phyloP scores from a whole-genome alignment of 2,113 vertebrate genomes.

The Microtus montanus region DNA sequence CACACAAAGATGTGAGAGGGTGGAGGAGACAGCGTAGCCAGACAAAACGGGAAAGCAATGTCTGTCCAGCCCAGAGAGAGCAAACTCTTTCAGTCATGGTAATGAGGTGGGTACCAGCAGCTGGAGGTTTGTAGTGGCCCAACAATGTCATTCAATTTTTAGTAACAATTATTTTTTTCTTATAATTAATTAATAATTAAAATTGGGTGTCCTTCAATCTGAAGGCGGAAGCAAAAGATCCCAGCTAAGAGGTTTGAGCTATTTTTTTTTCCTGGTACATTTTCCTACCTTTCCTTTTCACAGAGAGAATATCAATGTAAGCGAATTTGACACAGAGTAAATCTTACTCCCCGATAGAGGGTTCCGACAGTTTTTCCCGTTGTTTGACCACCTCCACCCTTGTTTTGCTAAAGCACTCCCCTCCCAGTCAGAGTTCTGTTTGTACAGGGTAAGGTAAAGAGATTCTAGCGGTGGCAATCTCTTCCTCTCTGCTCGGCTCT shows the following conservation, averaged over 20 bases:
- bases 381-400: slow-evolving; percentile 54
- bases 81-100: slow-evolving; percentile 80
- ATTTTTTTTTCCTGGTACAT: slow-evolving; percentile 63
- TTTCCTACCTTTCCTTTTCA: slow-evolving; percentile 59
- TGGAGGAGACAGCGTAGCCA: slow-evolving; percentile 65
- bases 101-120: background rate
- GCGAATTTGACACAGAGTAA: slow-evolving; percentile 57
- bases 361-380: slow-evolving; percentile 68
- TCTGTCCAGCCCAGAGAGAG: slow-evolving; percentile 18
- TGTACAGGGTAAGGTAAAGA: slow-evolving; percentile 71
- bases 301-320: slow-evolving; percentile 73
- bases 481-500: slow-evolving; percentile 59
- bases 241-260: slow-evolving; percentile 62
- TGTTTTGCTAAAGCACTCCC: slow-evolving; percentile 74
- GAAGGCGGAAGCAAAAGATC: slow-evolving; percentile 20
- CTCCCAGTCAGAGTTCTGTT: slow-evolving; percentile 67
- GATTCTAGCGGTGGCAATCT: slow-evolving; percentile 64
- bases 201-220: slow-evolving; percentile 13
- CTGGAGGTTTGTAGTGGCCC: background rate
- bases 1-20: slow-evolving; percentile 82
- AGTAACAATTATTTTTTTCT: slow-evolving; percentile 1
- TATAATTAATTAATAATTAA: slow-evolving; percentile 64
- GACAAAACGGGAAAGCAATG: slow-evolving; percentile 79
- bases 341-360: slow-evolving; percentile 68
- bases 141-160: slow-evolving; percentile 30